Evolutionary conservation across 2,888 invertebrate species (phyloP).

Genomic region (Melieria picta): DNA sequence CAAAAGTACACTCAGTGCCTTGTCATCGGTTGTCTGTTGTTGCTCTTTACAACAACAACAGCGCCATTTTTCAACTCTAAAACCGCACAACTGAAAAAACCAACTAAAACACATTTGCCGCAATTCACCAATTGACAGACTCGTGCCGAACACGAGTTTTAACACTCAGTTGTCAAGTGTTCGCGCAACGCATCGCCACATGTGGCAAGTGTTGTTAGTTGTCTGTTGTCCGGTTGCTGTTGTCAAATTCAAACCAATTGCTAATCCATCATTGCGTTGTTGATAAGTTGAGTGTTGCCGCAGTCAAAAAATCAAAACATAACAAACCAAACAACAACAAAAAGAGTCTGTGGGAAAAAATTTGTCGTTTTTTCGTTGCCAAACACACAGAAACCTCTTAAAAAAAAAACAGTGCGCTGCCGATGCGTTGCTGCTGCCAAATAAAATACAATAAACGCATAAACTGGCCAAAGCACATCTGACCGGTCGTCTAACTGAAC

Average conservation of each 20-base stretch:
- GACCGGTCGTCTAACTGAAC: too few species aligned
- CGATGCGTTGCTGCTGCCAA: too few species aligned
- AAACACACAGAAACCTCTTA: too few species aligned
- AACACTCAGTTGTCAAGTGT: constrained; percentile 17
- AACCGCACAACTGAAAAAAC: neutral
- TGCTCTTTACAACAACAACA: neutral
- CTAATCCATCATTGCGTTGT: neutral
- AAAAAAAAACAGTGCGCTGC: too few species aligned
- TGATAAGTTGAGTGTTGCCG: too few species aligned
- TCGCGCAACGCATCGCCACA: neutral
- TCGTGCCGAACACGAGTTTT: constrained; percentile 21
- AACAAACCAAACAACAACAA: too few species aligned
- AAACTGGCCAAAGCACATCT: too few species aligned
- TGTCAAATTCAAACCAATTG: constrained; percentile 17
- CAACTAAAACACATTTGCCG: neutral
- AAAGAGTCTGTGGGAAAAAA: too few species aligned
- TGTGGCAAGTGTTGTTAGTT: neutral
- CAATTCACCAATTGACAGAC: neutral
- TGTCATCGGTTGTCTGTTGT: too few species aligned
- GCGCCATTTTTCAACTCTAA: neutral
- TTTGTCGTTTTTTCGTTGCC: too few species aligned
- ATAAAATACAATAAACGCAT: too few species aligned
- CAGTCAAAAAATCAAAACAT: too few species aligned
- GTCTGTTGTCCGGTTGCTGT: neutral
- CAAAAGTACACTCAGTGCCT: neutral